Evolutionary conservation across 1,140 invertebrate species (phyloP).

Genomic region (Eubasilissa regina): DNA sequence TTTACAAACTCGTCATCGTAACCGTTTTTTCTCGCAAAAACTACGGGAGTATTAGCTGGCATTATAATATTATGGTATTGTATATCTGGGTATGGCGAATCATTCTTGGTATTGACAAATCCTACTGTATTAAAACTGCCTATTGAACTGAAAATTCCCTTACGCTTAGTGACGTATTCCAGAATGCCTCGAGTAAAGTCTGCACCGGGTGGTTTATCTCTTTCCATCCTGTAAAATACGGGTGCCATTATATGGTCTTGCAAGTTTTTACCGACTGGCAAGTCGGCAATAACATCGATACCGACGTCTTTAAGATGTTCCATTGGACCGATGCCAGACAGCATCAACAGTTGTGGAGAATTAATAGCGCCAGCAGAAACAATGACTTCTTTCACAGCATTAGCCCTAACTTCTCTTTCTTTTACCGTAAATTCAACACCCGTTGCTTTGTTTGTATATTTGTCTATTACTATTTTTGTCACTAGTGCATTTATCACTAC

Average conservation of each 20-base stretch:
- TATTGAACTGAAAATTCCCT: too few species aligned
- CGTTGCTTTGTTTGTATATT: slow-evolving; percentile 67
- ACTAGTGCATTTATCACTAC: slow-evolving; percentile 76
- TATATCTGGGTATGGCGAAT: slow-evolving; percentile 61
- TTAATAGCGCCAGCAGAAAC: slow-evolving; percentile 80
- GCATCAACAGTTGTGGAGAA: slow-evolving; percentile 80
- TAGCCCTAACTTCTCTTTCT: slow-evolving; percentile 67
- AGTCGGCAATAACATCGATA: slow-evolving; percentile 74
- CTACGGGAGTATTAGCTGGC: too few species aligned
- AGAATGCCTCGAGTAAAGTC: too few species aligned
- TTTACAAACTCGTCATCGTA: too few species aligned
- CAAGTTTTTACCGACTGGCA: slow-evolving; percentile 77
- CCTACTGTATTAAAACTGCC: slow-evolving; percentile 52
- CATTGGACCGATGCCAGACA: slow-evolving; percentile 83
- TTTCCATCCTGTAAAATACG: slow-evolving; percentile 57
- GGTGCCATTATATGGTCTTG: slow-evolving; percentile 74
- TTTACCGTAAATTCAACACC: slow-evolving; percentile 75
- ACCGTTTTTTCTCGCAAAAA: slow-evolving; percentile 61
- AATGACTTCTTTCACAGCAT: slow-evolving; percentile 78
- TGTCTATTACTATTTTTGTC: slow-evolving; percentile 75
- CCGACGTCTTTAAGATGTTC: slow-evolving; percentile 77
- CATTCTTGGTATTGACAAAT: slow-evolving; percentile 62
- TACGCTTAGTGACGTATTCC: too few species aligned
- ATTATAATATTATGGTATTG: too few species aligned
- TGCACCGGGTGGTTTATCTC: background rate